Evolutionary conservation across 2,113 vertebrate genomes (phyloP).

Genomic region (Loxodonta africana): DNA sequence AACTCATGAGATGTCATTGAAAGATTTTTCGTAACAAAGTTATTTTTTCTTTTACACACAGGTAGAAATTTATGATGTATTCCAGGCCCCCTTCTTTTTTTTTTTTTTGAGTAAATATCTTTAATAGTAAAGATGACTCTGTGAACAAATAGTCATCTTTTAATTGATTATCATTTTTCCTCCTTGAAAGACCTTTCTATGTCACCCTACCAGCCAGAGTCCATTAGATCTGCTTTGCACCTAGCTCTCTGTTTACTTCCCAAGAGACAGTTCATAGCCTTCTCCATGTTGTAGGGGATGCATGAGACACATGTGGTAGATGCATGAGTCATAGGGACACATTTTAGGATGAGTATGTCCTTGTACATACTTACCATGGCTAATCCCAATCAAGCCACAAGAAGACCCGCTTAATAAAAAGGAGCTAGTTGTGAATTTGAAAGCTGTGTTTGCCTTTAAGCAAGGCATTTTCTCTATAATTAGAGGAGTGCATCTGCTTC

Average conservation of each 20-base stretch:
- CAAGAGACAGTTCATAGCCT: not conserved
- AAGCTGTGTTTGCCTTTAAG: constrained; percentile 19
- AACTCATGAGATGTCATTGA: not conserved
- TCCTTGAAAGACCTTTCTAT: not conserved
- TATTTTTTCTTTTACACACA: constrained; percentile 12
- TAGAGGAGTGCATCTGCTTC: constrained; percentile 34
- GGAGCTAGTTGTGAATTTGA: not conserved
- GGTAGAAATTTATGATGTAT: not conserved
- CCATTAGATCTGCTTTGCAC: not conserved
- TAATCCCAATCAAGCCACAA: not conserved
- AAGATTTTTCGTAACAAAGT: not conserved
- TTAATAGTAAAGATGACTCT: not conserved
- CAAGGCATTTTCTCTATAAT: not conserved
- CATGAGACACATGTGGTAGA: too few species aligned
- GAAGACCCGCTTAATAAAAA: constrained; percentile 22
- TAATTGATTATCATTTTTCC: not conserved
- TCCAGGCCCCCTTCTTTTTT: not conserved
- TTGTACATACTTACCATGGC: not conserved
- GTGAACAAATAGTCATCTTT: constrained; percentile 23
- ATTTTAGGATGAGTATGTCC: not conserved
- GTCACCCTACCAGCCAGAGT: not conserved
- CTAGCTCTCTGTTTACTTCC: not conserved
- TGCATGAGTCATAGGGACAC: not conserved
- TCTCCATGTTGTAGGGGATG: not conserved
- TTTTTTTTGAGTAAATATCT: not conserved